Percentiles rank a stretch among this genome's conserved stretches.
Conservation (phyloP, 2,888 invertebrate genomes). For the Rotaria sp. region DNA sequence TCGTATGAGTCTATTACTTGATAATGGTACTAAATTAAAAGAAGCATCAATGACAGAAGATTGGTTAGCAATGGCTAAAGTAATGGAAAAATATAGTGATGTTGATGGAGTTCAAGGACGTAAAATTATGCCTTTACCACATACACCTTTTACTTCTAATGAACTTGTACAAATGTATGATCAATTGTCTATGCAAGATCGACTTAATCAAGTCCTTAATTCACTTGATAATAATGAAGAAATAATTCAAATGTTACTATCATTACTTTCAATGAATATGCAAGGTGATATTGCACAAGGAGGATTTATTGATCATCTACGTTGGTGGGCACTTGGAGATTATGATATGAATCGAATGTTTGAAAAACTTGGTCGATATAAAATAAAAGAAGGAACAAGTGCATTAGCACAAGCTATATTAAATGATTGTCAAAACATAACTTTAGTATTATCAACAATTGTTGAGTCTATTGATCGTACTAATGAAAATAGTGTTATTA, state of each 20-base stretch:
- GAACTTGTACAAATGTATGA: not conserved
- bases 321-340: not conserved
- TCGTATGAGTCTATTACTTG: not conserved
- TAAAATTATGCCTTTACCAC: not conserved
- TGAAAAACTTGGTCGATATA: not conserved
- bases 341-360: not conserved
- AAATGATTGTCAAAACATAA: not conserved
- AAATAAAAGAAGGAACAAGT: not conserved
- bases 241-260: not conserved
- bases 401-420: not conserved
- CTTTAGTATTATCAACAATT: not conserved
- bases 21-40: not conserved
- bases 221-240: not conserved
- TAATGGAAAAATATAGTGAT: not conserved
- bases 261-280: not conserved
- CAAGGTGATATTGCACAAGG: not conserved
- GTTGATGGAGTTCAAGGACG: not conserved
- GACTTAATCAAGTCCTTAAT: not conserved
- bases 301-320: not conserved
- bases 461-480: not conserved
- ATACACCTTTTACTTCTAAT: not conserved
- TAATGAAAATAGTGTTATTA: not conserved
- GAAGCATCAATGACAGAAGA: not conserved
- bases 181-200: not conserved
- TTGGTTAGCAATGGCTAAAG: not conserved